These are phyloP conservation scores for Drosophila nannoptera DNA, from an alignment of 1,140 invertebrate species.

Conservation along the genomic window DNA sequence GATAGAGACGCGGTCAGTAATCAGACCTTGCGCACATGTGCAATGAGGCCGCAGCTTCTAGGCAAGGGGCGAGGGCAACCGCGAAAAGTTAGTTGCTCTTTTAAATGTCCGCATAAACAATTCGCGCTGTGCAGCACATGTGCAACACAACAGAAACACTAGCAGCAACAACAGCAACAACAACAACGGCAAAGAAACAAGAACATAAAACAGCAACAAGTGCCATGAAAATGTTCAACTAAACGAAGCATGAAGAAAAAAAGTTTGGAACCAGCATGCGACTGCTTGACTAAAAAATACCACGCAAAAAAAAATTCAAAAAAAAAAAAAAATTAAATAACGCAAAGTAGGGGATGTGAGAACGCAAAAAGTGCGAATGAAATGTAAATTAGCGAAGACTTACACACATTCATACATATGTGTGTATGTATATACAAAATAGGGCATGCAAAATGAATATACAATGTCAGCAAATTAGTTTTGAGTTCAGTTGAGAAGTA, in stretches of 20 bases:
- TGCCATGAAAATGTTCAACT: slow-evolving; percentile 51
- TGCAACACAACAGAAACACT: slow-evolving; percentile 10
- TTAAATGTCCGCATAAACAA: slow-evolving; percentile 17
- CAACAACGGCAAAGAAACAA: slow-evolving; percentile 4
- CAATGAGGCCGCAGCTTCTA: background rate
- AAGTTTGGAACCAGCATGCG: slow-evolving; percentile 15
- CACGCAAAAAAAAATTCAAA: background rate
- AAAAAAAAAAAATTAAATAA: background rate
- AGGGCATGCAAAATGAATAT: slow-evolving; percentile 1
- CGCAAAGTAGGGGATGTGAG: background rate
- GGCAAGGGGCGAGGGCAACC: background rate
- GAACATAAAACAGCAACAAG: slow-evolving; percentile 18
- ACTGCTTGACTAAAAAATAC: slow-evolving; percentile 18
- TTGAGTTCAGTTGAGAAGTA: background rate
- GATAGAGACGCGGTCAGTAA: background rate
- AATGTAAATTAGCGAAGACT: background rate
- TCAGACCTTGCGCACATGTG: slow-evolving; percentile 18
- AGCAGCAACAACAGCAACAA: slow-evolving; percentile 8
- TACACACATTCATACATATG: no score
- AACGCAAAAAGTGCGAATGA: background rate
- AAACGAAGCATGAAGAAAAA: slow-evolving; percentile 57
- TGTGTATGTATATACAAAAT: background rate
- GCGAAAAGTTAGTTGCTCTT: slow-evolving; percentile 4
- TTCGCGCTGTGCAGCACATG: slow-evolving; percentile 20
- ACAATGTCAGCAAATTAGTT: background rate